phyloP scores from a whole-genome alignment of 2,888 invertebrate species.

The Conops quadrifasciatus region DNA sequence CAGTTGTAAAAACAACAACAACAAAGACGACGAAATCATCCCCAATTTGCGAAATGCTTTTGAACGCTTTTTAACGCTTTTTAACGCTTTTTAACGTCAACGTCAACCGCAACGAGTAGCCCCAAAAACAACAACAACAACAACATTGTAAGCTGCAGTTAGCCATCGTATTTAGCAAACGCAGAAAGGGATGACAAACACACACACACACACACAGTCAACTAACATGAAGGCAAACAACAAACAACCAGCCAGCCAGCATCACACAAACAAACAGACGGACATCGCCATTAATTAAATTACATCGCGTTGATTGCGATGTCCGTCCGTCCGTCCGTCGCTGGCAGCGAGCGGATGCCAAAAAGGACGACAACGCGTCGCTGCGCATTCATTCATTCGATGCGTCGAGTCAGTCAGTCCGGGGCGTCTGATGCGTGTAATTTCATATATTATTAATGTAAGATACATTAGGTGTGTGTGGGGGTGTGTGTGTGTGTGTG shows the following conservation, averaged over 20 bases:
- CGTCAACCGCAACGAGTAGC: slow-evolving; percentile 17
- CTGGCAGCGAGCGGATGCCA: slow-evolving; percentile 3
- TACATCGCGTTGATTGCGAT: slow-evolving; percentile 27
- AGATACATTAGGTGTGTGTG: neutral
- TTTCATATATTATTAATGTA: neutral
- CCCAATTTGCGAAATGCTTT: no score
- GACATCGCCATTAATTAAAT: slow-evolving; percentile 27
- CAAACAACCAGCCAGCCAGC: neutral
- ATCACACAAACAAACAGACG: neutral
- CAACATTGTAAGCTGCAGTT: no score
- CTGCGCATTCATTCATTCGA: no score
- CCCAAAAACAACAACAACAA: no score
- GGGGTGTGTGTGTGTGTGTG: slow-evolving; percentile 25
- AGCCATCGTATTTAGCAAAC: no score
- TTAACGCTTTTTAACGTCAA: neutral
- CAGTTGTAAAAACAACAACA: neutral
- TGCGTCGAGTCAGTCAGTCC: no score
- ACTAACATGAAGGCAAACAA: neutral
- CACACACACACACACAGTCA: neutral
- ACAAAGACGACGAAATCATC: neutral
- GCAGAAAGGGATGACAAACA: no score
- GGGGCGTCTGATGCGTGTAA: neutral
- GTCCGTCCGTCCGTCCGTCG: neutral
- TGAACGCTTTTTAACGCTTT: neutral
- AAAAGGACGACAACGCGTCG: slow-evolving; percentile 23